A percentile compares a stretch with the other conserved stretches of the same genome.
phyloP scores from a whole-genome alignment of 2,888 invertebrate genomes.

The Lasioglossum zephyrum region DNA sequence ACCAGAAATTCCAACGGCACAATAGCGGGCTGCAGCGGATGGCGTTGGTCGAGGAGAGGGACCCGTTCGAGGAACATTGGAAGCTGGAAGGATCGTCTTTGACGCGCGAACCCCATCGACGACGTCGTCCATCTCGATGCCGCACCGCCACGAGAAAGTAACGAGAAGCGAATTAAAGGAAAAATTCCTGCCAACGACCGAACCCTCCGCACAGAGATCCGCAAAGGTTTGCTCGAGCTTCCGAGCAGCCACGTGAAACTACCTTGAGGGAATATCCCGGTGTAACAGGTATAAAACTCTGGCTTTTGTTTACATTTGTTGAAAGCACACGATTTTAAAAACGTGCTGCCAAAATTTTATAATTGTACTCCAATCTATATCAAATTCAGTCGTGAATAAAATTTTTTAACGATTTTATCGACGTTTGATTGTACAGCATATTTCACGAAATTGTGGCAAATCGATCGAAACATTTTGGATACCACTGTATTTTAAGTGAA shows the following conservation, averaged over 20 bases:
- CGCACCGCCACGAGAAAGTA: not conserved
- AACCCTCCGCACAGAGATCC: not conserved
- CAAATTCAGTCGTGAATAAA: no score
- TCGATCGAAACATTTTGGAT: not conserved
- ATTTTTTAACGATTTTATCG: no score
- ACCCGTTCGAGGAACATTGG: slow-evolving; percentile 6
- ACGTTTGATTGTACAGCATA: not conserved
- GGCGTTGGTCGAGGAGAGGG: slow-evolving; percentile 21
- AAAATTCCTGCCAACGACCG: not conserved
- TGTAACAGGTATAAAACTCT: not conserved
- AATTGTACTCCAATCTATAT: no score
- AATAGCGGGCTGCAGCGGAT: slow-evolving; percentile 57
- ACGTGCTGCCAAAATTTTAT: not conserved
- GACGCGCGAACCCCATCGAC: slow-evolving; percentile 21
- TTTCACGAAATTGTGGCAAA: no score
- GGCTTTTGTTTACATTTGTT: not conserved
- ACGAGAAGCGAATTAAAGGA: slow-evolving; percentile 3
- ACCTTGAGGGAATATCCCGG: not conserved
- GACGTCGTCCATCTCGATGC: not conserved
- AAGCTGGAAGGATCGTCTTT: slow-evolving; percentile 16
- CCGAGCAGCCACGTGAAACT: not conserved
- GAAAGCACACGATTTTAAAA: not conserved
- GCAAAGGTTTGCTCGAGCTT: not conserved
- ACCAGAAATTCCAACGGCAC: slow-evolving; percentile 57
- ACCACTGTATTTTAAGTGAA: not conserved